A percentile compares a stretch with the other conserved stretches of the same genome.
Evolutionary conservation across 1,140 invertebrate species (phyloP).

Genomic region (Drosophila sulfurigaster): DNA sequence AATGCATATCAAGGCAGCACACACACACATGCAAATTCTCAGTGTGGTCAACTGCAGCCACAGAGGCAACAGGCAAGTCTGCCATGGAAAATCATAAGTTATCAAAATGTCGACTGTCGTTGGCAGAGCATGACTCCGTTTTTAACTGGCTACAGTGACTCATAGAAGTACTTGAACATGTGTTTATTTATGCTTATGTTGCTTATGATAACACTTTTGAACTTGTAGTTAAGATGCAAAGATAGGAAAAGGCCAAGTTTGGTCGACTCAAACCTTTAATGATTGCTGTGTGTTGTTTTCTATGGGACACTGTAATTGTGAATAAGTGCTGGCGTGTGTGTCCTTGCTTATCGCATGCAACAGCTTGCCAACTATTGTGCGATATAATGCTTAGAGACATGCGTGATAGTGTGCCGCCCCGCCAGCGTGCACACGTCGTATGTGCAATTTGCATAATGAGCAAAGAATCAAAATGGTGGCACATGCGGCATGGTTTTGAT

Average conservation of each 20-base stretch:
- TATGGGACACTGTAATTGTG: conserved; percentile 7
- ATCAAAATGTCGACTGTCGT: conserved; percentile 47
- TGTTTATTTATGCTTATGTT: conserved; percentile 1
- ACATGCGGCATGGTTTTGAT: conserved; percentile 39
- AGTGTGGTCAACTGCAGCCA: conserved; percentile 40
- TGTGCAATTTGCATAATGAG: conserved; percentile 78
- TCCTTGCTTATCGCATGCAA: conserved; percentile 59
- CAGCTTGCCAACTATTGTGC: conserved; percentile 60
- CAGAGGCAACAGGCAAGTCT: conserved; percentile 10
- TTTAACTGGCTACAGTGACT: conserved; percentile 17
- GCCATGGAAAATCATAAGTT: conserved; percentile 54
- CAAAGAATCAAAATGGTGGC: conserved; percentile 43
- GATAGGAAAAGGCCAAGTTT: background rate
- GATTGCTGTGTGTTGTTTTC: background rate
- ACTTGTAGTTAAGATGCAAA: background rate
- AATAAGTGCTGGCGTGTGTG: conserved; percentile 2
- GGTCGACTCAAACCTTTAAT: background rate
- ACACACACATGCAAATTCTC: background rate
- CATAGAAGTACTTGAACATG: conserved; percentile 10
- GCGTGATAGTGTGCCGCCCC: conserved; percentile 41
- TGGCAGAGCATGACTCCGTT: conserved; percentile 43
- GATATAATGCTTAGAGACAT: conserved; percentile 45
- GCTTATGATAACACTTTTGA: background rate
- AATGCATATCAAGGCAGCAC: conserved; percentile 24
- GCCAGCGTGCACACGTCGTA: conserved; percentile 64